Conservation (phyloP, 2,113 vertebrate genomes). For the Genyomyrus donnyi region DNA sequence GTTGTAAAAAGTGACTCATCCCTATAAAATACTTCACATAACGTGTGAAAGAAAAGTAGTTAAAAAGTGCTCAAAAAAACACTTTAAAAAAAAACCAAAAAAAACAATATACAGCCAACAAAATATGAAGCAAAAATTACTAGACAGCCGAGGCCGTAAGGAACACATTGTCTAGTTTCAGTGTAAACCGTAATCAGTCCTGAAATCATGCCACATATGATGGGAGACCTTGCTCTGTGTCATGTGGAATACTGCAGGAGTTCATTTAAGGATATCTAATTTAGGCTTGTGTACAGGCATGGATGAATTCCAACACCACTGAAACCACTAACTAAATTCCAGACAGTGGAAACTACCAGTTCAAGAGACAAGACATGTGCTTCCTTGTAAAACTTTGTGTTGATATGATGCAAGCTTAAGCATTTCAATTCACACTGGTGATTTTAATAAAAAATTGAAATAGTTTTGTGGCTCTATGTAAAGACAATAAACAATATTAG, state of each 20-base stretch:
- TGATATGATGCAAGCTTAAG: not conserved
- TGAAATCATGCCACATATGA: not conserved
- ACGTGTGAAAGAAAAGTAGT: not conserved
- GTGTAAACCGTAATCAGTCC: not conserved
- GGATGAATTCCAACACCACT: slow-evolving; percentile 21
- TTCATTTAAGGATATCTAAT: slow-evolving; percentile 25
- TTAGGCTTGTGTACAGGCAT: slow-evolving; percentile 22
- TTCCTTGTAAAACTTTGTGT: not conserved
- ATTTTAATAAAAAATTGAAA: not conserved
- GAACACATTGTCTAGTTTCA: not conserved
- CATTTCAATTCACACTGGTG: not conserved
- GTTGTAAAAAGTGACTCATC: not conserved
- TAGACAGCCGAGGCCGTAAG: not conserved
- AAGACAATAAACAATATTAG: not conserved
- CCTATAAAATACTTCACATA: not conserved
- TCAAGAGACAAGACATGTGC: not conserved
- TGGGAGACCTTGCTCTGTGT: not conserved
- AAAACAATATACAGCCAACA: not conserved
- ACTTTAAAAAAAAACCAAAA: not conserved
- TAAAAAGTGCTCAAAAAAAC: not conserved
- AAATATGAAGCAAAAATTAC: not conserved
- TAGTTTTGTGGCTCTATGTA: not conserved
- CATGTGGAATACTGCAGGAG: not conserved
- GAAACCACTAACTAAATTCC: slow-evolving; percentile 18
- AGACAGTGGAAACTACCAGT: not conserved